Evolutionary conservation across 2,888 invertebrate genomes (phyloP).

Genomic region (Sepiola atlantica): DNA sequence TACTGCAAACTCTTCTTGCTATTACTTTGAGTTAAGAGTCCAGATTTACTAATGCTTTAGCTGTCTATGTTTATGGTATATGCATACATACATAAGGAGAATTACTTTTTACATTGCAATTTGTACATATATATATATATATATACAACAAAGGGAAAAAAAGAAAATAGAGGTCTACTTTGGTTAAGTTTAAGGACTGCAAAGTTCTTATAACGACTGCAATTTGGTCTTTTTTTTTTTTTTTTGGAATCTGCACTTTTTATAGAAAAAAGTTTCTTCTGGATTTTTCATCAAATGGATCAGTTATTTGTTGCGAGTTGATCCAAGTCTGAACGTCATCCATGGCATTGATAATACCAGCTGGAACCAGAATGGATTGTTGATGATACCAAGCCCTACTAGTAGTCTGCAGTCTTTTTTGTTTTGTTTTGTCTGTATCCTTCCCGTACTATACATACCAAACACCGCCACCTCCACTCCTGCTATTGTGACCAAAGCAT

Average conservation of each 20-base stretch:
- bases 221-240: neutral
- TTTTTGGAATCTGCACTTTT: neutral
- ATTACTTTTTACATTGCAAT: neutral
- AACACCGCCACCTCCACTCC: neutral
- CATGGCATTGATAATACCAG: neutral
- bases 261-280: neutral
- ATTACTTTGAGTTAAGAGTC: neutral
- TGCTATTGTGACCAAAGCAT: neutral
- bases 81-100: neutral
- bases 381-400: neutral
- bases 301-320: neutral
- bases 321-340: neutral
- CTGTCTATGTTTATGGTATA: neutral
- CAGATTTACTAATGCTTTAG: neutral
- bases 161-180: neutral
- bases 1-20: neutral
- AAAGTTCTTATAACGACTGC: neutral
- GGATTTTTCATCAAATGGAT: neutral
- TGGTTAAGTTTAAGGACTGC: neutral
- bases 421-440: neutral
- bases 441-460: neutral
- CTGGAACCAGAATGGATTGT: neutral
- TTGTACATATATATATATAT: neutral
- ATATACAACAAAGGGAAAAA: neutral
- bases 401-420: neutral